A percentile compares a stretch with the other conserved stretches of the same genome.
Evolutionary conservation across 2,888 invertebrate genomes (phyloP).

Genomic region (Parnassius smintheus): DNA sequence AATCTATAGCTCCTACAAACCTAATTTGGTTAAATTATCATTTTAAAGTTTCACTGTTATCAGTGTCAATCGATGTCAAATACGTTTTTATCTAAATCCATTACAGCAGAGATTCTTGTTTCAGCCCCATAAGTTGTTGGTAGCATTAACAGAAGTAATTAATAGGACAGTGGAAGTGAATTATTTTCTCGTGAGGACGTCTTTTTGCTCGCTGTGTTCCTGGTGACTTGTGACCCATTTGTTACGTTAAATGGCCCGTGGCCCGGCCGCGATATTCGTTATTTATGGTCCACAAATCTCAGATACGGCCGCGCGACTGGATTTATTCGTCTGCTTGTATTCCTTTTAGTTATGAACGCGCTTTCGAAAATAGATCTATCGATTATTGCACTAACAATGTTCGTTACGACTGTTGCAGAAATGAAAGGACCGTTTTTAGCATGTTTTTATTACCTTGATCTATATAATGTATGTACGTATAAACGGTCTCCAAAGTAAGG

Average conservation of each 20-base stretch:
- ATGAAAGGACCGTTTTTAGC: not conserved
- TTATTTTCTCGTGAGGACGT: slow-evolving; percentile 30
- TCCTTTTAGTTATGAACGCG: slow-evolving; percentile 15
- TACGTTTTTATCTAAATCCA: slow-evolving; percentile 1
- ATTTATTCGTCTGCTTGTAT: slow-evolving; percentile 25
- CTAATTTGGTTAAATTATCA: no score
- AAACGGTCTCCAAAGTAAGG: no score
- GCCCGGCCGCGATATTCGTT: slow-evolving; percentile 56
- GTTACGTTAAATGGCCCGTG: slow-evolving; percentile 66
- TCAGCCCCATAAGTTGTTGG: slow-evolving; percentile 19
- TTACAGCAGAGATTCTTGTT: slow-evolving; percentile 6
- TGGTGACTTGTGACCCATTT: slow-evolving; percentile 43
- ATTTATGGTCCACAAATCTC: slow-evolving; percentile 58
- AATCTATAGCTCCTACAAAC: no score
- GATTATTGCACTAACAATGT: slow-evolving; percentile 3
- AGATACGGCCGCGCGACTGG: slow-evolving; percentile 26
- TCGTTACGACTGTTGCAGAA: not conserved
- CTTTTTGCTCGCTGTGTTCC: slow-evolving; percentile 55
- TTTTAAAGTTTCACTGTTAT: no score
- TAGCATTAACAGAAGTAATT: slow-evolving; percentile 24
- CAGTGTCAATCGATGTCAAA: not conserved
- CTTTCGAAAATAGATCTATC: slow-evolving; percentile 17
- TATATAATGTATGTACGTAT: no score
- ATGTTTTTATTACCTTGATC: no score
- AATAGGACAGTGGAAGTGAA: slow-evolving; percentile 23